Conservation (phyloP, 2,888 invertebrate genomes). For the Drosophila prolongata region DNA sequence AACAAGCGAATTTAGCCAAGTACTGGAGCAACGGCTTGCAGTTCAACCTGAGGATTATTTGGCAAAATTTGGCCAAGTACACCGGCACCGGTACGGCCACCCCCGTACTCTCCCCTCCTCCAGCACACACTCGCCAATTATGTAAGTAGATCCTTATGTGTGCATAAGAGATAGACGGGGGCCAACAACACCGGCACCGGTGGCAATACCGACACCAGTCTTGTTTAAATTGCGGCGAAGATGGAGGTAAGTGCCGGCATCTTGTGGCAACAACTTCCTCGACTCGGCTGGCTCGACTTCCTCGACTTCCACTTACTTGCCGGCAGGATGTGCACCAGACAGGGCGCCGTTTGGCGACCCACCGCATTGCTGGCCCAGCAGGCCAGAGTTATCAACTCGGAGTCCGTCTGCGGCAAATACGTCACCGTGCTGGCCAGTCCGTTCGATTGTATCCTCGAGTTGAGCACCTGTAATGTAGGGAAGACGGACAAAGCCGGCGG, state of each 20-base stretch:
- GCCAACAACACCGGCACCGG: constrained; percentile 25
- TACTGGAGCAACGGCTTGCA: constrained; percentile 28
- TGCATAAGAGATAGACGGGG: constrained; percentile 58
- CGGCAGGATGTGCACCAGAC: constrained; percentile 92
- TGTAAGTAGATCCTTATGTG: constrained; percentile 76
- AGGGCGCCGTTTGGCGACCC: constrained; percentile 92
- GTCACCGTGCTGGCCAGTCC: constrained; percentile 87
- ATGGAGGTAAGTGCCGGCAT: constrained; percentile 53
- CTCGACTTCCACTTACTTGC: constrained; percentile 87
- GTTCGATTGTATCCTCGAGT: constrained; percentile 85
- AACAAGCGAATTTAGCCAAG: constrained; percentile 39
- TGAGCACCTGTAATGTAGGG: constrained; percentile 84
- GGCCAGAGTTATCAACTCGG: constrained; percentile 92
- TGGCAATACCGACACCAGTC: constrained; percentile 22
- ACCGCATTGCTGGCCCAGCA: constrained; percentile 95
- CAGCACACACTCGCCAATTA: constrained; percentile 58
- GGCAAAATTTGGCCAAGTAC: constrained; percentile 44
- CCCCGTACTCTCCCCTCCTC: neutral
- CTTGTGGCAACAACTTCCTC: constrained; percentile 49
- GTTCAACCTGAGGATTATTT: constrained; percentile 59
- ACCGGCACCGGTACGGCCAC: constrained; percentile 7
- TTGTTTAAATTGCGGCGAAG: constrained; percentile 66
- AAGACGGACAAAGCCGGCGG: constrained; percentile 20
- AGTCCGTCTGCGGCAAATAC: constrained; percentile 86
- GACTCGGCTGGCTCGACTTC: constrained; percentile 20